Conservation (phyloP, 2,113 vertebrate species). For the Marcusenius ussheri region DNA sequence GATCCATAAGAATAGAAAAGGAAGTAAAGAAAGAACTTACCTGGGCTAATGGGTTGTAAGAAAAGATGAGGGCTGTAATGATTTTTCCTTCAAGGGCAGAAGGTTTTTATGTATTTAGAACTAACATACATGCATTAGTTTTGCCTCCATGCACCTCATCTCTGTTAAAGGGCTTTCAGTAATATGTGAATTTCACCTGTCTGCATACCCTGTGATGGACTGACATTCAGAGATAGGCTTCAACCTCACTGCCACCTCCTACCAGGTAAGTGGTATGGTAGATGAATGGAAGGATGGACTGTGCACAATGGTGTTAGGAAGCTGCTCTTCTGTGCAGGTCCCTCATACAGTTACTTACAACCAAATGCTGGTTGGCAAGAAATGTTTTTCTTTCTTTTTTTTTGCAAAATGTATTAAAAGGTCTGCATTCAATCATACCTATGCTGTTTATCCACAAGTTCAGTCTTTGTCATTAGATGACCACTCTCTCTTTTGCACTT, state of each 20-base stretch:
- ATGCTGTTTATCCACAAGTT: neutral
- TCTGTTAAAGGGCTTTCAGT: neutral
- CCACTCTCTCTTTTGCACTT: neutral
- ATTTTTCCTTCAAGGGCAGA: neutral
- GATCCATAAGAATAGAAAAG: neutral
- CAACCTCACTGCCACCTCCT: neutral
- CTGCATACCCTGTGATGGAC: constrained; percentile 45
- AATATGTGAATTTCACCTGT: neutral
- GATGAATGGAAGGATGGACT: neutral
- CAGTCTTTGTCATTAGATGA: neutral
- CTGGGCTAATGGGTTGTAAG: neutral
- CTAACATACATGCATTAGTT: neutral
- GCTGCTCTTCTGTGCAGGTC: neutral
- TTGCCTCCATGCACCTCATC: neutral
- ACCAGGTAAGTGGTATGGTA: neutral
- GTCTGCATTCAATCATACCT: neutral
- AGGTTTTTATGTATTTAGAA: neutral
- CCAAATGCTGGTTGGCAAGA: neutral
- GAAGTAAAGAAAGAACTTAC: neutral
- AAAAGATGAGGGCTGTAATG: neutral
- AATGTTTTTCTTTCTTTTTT: neutral
- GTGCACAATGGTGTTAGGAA: neutral
- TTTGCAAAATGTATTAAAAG: neutral
- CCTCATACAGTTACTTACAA: neutral
- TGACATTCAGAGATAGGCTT: constrained; percentile 41